Evolutionary conservation across 2,113 vertebrate genomes (phyloP).

Genomic region (Leucopternis melanops): DNA sequence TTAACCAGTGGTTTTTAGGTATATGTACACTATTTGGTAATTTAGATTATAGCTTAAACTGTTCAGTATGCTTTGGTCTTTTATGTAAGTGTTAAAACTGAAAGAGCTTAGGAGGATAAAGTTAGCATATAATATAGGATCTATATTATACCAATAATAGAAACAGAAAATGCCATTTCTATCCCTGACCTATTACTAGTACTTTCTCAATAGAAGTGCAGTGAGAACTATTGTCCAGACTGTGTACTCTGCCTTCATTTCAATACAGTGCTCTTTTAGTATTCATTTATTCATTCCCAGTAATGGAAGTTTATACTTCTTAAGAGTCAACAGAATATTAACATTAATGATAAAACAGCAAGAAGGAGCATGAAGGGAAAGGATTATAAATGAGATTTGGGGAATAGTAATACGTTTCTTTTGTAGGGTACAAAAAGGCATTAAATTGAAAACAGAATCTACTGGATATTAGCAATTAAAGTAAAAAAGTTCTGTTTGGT

Average conservation of each 20-base stretch:
- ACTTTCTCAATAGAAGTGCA: neutral
- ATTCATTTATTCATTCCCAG: slow-evolving; percentile 62
- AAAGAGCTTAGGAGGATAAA: neutral
- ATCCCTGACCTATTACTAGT: neutral
- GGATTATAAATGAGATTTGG: slow-evolving; percentile 42
- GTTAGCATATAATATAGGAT: neutral
- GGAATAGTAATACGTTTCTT: slow-evolving; percentile 20
- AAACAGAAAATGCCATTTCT: neutral
- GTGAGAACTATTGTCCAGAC: neutral
- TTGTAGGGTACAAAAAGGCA: neutral
- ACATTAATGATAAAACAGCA: slow-evolving; percentile 49
- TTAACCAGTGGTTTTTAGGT: neutral
- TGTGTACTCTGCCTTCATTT: neutral
- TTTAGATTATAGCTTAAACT: neutral
- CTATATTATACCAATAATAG: neutral
- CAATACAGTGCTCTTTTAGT: slow-evolving; percentile 18
- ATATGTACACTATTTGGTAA: neutral
- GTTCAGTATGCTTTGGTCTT: neutral
- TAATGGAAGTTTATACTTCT: slow-evolving; percentile 42
- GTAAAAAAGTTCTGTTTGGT: neutral
- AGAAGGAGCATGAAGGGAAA: slow-evolving; percentile 7
- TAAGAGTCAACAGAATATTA: slow-evolving; percentile 51
- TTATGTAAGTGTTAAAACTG: neutral
- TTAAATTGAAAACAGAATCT: neutral
- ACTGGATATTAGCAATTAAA: neutral